Conservation (phyloP, 2,113 vertebrate species). For the Rhea pennata region DNA sequence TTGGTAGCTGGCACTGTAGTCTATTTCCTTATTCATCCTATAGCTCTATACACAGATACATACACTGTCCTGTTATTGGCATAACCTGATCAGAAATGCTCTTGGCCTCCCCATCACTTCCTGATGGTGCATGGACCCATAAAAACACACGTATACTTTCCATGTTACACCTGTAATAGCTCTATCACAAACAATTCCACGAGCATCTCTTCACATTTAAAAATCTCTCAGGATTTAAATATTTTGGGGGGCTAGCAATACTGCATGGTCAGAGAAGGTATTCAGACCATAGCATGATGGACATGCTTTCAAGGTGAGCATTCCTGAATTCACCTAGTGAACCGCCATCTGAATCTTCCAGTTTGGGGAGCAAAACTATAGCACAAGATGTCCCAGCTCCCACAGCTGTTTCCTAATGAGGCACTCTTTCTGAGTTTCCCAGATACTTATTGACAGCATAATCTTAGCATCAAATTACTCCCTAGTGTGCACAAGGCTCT, state of each 20-base stretch:
- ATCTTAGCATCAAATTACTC: slow-evolving; percentile 6
- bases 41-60: too few relatives aligned
- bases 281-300: not conserved
- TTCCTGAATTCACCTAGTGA: not conserved
- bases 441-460: not conserved
- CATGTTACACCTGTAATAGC: not conserved
- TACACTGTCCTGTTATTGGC: too few relatives aligned
- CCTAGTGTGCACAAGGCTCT: slow-evolving; percentile 12
- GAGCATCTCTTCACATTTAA: not conserved
- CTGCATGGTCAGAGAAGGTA: not conserved
- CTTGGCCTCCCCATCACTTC: too few relatives aligned
- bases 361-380: not conserved
- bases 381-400: not conserved
- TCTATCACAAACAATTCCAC: slow-evolving; percentile 10
- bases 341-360: not conserved
- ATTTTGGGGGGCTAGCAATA: not conserved
- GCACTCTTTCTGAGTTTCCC: slow-evolving; percentile 37
- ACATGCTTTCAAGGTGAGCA: not conserved
- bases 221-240: not conserved
- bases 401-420: not conserved
- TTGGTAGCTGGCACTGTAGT: too few relatives aligned
- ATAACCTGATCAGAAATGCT: too few relatives aligned
- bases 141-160: too few relatives aligned
- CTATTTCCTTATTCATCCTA: too few relatives aligned
- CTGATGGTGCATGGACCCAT: too few relatives aligned